Percentiles rank a stretch among this genome's conserved stretches.
Conservation (phyloP, 1,140 invertebrate species). For the Araneus ventricosus region DNA sequence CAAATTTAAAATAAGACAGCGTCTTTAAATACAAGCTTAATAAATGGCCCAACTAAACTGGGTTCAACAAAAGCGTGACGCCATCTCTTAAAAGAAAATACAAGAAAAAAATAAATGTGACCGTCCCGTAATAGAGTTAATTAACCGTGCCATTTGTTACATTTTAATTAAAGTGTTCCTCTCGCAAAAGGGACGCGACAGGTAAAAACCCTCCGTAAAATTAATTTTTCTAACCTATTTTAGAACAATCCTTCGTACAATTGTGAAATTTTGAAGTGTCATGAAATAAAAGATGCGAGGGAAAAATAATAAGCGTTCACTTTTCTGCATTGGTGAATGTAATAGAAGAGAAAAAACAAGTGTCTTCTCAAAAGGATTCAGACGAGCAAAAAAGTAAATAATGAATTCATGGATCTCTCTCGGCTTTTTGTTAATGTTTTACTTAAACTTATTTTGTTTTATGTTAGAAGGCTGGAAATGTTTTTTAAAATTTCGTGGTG, state of each 20-base stretch:
- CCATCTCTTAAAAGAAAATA: too few species aligned
- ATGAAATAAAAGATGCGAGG: neutral
- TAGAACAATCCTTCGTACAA: neutral
- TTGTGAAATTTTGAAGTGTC: constrained; percentile 35
- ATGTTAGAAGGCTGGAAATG: neutral
- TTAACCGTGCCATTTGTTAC: constrained; percentile 47
- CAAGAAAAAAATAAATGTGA: neutral
- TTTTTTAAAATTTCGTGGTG: too few species aligned
- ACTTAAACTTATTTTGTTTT: neutral
- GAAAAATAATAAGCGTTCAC: constrained; percentile 16
- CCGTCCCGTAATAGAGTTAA: constrained; percentile 34
- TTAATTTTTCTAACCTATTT: constrained; percentile 49
- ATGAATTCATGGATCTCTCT: constrained; percentile 17
- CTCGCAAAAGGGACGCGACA: neutral
- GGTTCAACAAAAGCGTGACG: too few species aligned
- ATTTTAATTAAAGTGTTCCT: constrained; percentile 52
- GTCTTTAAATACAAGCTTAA: neutral
- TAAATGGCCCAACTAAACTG: neutral
- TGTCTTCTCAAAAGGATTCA: neutral
- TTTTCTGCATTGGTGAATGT: neutral
- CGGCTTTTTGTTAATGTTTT: neutral
- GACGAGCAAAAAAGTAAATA: neutral
- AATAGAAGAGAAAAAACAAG: neutral
- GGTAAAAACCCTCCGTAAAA: neutral
- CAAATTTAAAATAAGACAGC: too few species aligned